Evolutionary conservation across 2,888 invertebrate genomes (phyloP).

Genomic region (Troides helena): DNA sequence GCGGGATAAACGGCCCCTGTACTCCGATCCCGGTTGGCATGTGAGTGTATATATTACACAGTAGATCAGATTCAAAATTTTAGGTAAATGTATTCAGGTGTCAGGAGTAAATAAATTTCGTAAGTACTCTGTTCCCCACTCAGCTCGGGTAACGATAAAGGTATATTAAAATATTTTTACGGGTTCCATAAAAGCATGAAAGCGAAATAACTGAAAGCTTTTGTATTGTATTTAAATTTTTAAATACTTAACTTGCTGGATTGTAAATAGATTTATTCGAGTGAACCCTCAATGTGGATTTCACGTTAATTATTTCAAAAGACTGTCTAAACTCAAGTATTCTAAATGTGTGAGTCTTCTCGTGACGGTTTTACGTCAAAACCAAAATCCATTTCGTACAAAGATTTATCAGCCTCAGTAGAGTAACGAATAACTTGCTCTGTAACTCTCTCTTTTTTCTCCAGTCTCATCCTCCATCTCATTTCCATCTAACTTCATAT

Average conservation of each 20-base stretch:
- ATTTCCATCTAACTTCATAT: no score
- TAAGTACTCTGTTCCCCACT: slow-evolving; percentile 9
- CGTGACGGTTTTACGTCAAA: no score
- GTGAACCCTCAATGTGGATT: neutral
- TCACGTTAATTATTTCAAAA: neutral
- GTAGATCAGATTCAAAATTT: slow-evolving; percentile 14
- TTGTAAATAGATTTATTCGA: neutral
- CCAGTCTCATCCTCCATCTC: no score
- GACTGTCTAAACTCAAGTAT: no score
- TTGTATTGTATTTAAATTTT: neutral
- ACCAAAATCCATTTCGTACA: no score
- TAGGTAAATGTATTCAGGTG: slow-evolving; percentile 21
- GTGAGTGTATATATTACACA: slow-evolving; percentile 8
- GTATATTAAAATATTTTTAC: neutral
- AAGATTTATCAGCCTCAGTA: no score
- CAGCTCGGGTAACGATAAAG: neutral
- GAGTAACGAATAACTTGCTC: no score
- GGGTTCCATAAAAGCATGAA: neutral
- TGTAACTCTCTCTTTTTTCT: no score
- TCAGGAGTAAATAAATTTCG: slow-evolving; percentile 17
- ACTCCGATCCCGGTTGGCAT: slow-evolving; percentile 18
- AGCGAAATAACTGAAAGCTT: neutral
- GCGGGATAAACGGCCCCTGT: slow-evolving; percentile 11
- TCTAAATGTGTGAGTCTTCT: no score
- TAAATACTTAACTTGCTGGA: neutral